A percentile compares a stretch with the other conserved stretches of the same genome.
Conservation (phyloP, 2,113 vertebrate genomes). For the Charina bottae region DNA sequence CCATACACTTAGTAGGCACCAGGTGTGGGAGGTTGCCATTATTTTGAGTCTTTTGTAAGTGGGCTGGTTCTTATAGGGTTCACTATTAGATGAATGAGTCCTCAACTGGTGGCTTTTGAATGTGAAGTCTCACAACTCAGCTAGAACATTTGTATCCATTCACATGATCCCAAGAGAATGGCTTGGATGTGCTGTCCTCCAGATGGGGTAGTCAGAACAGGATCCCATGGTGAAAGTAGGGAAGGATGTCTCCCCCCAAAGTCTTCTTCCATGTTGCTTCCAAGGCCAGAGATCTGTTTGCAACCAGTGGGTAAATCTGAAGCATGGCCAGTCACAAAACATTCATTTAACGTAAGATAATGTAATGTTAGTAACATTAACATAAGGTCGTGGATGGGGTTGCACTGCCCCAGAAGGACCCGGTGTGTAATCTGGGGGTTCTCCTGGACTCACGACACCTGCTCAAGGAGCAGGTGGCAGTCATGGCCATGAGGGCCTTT, state of each 20-base stretch:
- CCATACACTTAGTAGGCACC: neutral
- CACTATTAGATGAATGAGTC: neutral
- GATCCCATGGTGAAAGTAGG: neutral
- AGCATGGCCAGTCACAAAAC: neutral
- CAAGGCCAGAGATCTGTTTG: neutral
- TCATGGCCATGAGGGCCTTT: no score
- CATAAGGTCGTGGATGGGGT: no score
- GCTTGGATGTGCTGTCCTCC: neutral
- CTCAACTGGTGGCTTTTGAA: neutral
- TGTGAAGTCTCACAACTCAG: neutral
- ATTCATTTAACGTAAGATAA: neutral
- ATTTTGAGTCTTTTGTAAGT: neutral
- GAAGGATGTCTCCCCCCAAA: neutral
- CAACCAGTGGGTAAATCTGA: neutral
- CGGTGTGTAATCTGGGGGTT: no score
- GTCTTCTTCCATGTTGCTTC: neutral
- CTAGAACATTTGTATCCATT: neutral
- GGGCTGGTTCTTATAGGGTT: neutral
- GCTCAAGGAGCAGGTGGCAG: no score
- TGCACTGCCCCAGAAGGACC: no score
- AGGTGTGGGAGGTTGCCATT: no score
- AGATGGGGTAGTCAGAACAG: neutral
- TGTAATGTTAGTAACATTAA: no score
- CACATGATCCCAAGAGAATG: neutral
- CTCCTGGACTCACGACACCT: no score